Evolutionary conservation across 2,113 vertebrate species (phyloP).

Genomic region (Aspidoscelis tigris): DNA sequence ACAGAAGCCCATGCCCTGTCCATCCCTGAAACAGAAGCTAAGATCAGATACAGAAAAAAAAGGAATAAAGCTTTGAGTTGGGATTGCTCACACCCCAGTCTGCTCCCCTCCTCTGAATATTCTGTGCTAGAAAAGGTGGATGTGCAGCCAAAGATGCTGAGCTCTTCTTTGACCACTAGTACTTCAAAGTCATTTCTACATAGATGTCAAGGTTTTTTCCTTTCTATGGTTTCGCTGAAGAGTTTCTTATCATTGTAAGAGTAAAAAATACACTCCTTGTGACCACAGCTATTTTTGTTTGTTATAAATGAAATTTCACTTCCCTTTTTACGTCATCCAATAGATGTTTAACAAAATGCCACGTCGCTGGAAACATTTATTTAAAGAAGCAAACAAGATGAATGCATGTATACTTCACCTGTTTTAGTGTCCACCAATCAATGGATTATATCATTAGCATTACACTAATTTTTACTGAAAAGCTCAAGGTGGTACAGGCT

Average conservation of each 20-base stretch:
- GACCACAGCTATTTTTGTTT: background rate
- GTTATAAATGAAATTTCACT: background rate
- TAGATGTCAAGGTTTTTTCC: background rate
- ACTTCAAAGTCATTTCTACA: background rate
- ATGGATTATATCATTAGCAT: background rate
- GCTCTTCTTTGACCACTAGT: background rate
- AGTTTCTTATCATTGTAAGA: background rate
- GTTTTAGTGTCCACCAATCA: background rate
- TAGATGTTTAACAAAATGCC: background rate
- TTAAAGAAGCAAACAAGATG: background rate
- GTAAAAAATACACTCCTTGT: slow-evolving; percentile 24
- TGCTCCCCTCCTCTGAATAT: no score
- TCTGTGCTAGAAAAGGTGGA: no score
- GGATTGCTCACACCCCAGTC: no score
- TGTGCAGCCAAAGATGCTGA: no score
- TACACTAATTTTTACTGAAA: background rate
- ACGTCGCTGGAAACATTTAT: background rate
- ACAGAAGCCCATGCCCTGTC: no score
- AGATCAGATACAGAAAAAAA: no score
- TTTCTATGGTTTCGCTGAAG: background rate
- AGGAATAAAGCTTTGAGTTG: no score
- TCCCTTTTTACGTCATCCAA: background rate
- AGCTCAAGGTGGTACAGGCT: no score
- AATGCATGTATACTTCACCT: background rate
- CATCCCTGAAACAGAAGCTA: no score